Evolutionary conservation across 53 echinoderm and acorn worm genomes (phyloP).

Genomic region (Echinometra lucunter): DNA sequence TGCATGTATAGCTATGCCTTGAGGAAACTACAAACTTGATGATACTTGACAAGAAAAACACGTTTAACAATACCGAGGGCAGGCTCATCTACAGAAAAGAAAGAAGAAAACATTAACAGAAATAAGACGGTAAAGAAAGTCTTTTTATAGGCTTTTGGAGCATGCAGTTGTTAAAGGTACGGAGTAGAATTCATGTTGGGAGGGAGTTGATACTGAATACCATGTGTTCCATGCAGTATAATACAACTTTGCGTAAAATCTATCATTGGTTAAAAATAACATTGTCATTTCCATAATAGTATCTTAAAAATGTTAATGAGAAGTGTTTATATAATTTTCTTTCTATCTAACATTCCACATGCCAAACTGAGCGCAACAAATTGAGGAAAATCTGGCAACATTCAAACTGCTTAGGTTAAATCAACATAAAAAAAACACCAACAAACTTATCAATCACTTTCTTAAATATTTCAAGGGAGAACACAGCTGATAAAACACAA

Average conservation of each 20-base stretch:
- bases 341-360: too few species aligned
- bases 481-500: background rate
- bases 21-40: background rate
- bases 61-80: constrained; percentile 11
- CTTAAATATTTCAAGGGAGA: background rate
- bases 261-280: background rate
- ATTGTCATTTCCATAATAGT: too few species aligned
- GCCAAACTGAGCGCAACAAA: background rate
- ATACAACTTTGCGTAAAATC: background rate
- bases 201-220: too few species aligned
- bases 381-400: background rate
- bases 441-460: too few species aligned
- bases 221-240: background rate
- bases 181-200: too few species aligned
- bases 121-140: background rate
- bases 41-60: background rate
- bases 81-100: constrained; percentile 46
- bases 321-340: too few species aligned
- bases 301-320: too few species aligned
- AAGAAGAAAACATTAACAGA: constrained; percentile 13
- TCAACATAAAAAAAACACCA: background rate
- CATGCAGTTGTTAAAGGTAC: background rate
- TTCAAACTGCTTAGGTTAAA: background rate
- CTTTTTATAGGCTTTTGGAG: background rate
- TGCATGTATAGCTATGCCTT: background rate